A percentile compares a stretch with the other conserved stretches of the same genome.
Conservation (phyloP, 64 coral and sea anemone species). For the Dendronephthya gigantea region DNA sequence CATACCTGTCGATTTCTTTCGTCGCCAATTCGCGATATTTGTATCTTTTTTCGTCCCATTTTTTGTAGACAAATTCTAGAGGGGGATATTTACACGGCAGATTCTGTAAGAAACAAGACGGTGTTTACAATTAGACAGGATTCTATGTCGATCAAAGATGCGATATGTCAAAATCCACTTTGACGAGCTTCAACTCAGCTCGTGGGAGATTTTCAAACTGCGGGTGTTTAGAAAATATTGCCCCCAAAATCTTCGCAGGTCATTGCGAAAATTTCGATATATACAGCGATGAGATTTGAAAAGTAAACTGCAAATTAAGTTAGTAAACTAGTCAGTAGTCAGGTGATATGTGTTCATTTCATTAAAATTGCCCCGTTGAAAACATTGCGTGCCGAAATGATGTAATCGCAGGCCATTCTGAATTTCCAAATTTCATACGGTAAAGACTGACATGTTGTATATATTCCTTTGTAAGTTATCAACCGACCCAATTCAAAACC, state of each 20-base stretch:
- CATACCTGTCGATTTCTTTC: slow-evolving; percentile 89
- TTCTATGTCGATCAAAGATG: neutral
- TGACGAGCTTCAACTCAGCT: neutral
- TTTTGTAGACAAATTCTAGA: slow-evolving; percentile 2
- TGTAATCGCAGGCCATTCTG: neutral
- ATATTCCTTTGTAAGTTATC: no score
- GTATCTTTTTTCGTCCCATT: slow-evolving; percentile 98
- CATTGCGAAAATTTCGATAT: neutral
- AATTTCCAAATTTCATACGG: neutral
- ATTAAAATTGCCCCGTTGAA: neutral
- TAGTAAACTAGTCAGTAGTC: neutral
- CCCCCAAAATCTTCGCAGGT: neutral
- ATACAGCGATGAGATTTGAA: neutral
- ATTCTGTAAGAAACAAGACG: neutral
- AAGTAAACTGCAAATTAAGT: neutral
- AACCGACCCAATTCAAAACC: no score
- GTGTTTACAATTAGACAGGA: neutral
- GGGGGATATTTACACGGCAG: neutral
- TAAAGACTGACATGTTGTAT: neutral
- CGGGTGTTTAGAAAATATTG: neutral
- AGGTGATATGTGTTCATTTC: neutral
- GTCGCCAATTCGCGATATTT: slow-evolving; percentile 91
- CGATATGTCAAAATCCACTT: neutral
- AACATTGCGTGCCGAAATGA: neutral
- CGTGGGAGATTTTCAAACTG: neutral